Percentiles rank a stretch among this genome's conserved stretches.
Conservation (phyloP, 2,888 invertebrate species). For the Macaria notata region DNA sequence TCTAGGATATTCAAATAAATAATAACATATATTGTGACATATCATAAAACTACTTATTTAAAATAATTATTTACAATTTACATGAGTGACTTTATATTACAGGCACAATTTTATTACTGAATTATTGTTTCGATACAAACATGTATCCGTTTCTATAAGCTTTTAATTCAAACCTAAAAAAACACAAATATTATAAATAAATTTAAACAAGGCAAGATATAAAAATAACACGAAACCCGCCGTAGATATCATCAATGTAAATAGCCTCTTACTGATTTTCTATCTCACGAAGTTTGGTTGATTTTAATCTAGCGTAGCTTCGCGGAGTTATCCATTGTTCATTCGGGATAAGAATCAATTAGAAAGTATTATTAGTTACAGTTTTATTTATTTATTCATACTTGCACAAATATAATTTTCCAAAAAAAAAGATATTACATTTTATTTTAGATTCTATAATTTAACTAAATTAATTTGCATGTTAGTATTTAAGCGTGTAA, state of each 20-base stretch:
- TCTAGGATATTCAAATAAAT: neutral
- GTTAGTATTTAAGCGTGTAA: too few relatives aligned
- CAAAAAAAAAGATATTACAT: too few relatives aligned
- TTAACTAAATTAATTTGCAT: too few relatives aligned
- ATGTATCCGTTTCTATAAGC: neutral
- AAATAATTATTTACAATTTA: conserved; percentile 42
- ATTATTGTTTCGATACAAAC: neutral
- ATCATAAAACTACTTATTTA: neutral
- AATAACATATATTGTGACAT: neutral
- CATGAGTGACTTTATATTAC: conserved; percentile 29
- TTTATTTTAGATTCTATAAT: too few relatives aligned
- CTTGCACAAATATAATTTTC: too few relatives aligned
- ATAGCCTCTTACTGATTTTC: neutral
- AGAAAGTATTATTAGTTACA: too few relatives aligned
- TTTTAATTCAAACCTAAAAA: neutral
- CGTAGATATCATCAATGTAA: neutral
- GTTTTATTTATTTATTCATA: too few relatives aligned
- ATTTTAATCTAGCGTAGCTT: too few relatives aligned
- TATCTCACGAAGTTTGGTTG: neutral
- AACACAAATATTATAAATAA: neutral
- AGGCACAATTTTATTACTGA: conserved; percentile 32
- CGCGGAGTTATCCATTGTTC: too few relatives aligned
- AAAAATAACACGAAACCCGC: too few relatives aligned
- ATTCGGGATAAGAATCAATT: too few relatives aligned
- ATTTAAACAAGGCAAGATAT: neutral